These are phyloP conservation scores for Stylophora pistillata DNA, from an alignment of 64 coral and sea anemone genomes.

Conservation along the genomic window DNA sequence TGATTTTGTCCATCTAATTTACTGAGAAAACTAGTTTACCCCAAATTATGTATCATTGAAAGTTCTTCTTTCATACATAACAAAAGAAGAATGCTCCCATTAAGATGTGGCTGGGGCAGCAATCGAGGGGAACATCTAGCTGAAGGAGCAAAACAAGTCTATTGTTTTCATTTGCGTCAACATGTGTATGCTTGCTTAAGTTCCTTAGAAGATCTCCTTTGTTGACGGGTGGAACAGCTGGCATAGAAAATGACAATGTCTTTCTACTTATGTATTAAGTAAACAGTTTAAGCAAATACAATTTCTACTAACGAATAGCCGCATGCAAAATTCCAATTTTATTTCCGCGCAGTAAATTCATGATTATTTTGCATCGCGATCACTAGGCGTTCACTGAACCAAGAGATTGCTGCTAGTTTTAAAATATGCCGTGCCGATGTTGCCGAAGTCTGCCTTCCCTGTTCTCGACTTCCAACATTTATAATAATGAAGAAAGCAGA, in stretches of 20 bases:
- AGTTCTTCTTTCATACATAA: not conserved
- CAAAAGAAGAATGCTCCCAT: not conserved
- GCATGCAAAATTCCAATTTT: not conserved
- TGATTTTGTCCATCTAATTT: not conserved
- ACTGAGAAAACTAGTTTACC: not conserved
- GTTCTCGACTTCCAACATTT: too few relatives aligned
- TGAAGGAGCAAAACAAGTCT: slow-evolving; percentile 11
- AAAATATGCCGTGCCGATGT: not conserved
- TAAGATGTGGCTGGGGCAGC: not conserved
- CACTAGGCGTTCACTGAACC: not conserved
- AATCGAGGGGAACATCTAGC: not conserved
- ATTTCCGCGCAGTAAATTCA: slow-evolving; percentile 2
- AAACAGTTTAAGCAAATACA: slow-evolving; percentile 14
- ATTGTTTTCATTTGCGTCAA: slow-evolving; percentile 4
- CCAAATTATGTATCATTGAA: not conserved
- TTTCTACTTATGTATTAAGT: not conserved
- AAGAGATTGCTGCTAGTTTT: not conserved
- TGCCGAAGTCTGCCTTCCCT: too few relatives aligned
- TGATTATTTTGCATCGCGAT: not conserved
- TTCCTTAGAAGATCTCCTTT: not conserved
- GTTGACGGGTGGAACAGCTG: not conserved
- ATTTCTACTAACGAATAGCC: not conserved
- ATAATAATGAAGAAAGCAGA: too few relatives aligned
- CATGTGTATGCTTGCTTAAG: slow-evolving; percentile 4
- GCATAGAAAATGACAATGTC: not conserved